Evolutionary conservation across 2,888 invertebrate genomes (phyloP).

Genomic region (Scaptodrosophila latifasciaeformis): DNA sequence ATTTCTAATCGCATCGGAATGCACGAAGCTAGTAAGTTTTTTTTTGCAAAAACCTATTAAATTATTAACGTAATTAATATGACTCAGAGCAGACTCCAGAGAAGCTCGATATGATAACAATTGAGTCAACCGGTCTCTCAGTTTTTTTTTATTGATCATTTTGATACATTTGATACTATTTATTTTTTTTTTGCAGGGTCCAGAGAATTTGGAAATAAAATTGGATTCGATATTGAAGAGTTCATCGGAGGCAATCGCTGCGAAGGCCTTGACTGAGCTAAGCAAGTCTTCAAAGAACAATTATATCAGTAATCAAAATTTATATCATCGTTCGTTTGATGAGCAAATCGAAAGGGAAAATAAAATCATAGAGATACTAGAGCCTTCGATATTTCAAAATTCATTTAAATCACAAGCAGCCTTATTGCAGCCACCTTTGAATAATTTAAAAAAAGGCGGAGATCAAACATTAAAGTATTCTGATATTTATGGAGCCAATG

Average conservation of each 20-base stretch:
- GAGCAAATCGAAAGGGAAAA: constrained; percentile 24
- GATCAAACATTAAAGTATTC: not conserved
- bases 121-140: not conserved
- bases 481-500: constrained; percentile 13
- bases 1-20: constrained; percentile 84
- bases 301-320: constrained; percentile 30
- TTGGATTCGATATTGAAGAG: constrained; percentile 61
- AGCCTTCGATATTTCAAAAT: constrained; percentile 34
- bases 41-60: constrained; percentile 34
- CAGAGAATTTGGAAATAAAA: constrained; percentile 42
- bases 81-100: no score
- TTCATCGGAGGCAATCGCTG: constrained; percentile 74
- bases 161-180: not conserved
- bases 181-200: constrained; percentile 34
- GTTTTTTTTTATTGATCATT: not conserved
- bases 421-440: constrained; percentile 20
- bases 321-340: no score
- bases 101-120: constrained; percentile 2
- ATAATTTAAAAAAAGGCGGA: constrained; percentile 27
- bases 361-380: constrained; percentile 16
- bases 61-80: constrained; percentile 68
- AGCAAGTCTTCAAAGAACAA: constrained; percentile 69
- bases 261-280: constrained; percentile 74
- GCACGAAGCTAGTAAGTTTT: constrained; percentile 77
- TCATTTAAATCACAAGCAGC: constrained; percentile 25